Percentiles rank a stretch among this genome's conserved stretches.
These are phyloP conservation scores for Trachelus stipa DNA, from an alignment of 2,888 invertebrate genomes.

Conservation along the genomic window DNA sequence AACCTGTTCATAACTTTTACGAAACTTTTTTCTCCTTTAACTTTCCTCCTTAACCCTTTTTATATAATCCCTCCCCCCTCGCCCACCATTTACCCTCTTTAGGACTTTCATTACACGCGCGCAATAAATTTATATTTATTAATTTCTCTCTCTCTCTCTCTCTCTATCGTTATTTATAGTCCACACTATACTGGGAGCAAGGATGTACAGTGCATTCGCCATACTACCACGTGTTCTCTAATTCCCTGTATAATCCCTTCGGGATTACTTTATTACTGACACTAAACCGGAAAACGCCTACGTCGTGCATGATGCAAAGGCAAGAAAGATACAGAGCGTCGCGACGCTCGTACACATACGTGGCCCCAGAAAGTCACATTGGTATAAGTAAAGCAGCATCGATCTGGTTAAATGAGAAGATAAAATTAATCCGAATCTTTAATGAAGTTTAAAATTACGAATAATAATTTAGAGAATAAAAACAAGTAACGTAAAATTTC, in stretches of 20 bases:
- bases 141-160: neutral
- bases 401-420: neutral
- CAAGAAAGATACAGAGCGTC: neutral
- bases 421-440: neutral
- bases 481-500: neutral
- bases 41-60: neutral
- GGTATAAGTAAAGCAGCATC: neutral
- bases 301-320: neutral
- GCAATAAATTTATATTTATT: neutral
- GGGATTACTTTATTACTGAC: neutral
- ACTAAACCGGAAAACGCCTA: neutral
- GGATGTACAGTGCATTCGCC: neutral
- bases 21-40: neutral
- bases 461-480: neutral
- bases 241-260: neutral
- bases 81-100: neutral
- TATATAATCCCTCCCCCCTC: fast-evolving
- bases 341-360: neutral
- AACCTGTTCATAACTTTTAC: neutral
- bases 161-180: neutral
- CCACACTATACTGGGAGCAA: neutral
- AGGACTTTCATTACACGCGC: neutral
- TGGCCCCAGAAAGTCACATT: neutral
- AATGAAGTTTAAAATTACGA: neutral
- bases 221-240: neutral